These are phyloP conservation scores for Acanthopleura granulata DNA, from an alignment of 2,888 invertebrate species.

Conservation along the genomic window DNA sequence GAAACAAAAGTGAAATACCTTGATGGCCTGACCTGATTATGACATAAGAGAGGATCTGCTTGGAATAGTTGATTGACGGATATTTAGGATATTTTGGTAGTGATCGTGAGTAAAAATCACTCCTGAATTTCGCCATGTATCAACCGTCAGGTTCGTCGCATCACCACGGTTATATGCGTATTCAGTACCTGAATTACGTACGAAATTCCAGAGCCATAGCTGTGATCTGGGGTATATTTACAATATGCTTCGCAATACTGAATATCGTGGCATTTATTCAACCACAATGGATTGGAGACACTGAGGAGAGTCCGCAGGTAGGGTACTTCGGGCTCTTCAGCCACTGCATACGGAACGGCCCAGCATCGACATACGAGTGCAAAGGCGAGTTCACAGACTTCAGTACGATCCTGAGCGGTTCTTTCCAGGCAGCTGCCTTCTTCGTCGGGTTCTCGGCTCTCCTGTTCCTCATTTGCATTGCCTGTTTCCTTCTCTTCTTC, in stretches of 20 bases:
- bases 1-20: no score
- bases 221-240: conserved; percentile 97
- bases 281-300: conserved; percentile 75
- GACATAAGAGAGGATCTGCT: no score
- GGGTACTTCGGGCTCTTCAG: conserved; percentile 95
- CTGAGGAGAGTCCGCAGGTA: conserved; percentile 79
- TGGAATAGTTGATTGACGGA: no score
- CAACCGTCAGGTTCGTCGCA: background rate
- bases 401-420: conserved; percentile 83
- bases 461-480: conserved; percentile 87
- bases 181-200: conserved; percentile 65
- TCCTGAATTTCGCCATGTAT: background rate
- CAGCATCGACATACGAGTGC: conserved; percentile 74
- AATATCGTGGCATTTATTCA: conserved; percentile 95
- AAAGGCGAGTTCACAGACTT: conserved; percentile 81
- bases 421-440: conserved; percentile 89
- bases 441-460: conserved; percentile 87
- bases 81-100: no score
- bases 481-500: conserved; percentile 90
- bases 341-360: conserved; percentile 78
- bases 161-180: conserved; percentile 52
- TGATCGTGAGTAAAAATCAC: no score
- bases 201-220: conserved; percentile 82
- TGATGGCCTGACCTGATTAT: no score
- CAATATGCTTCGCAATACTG: conserved; percentile 96